Evolutionary conservation across 2,797 vertebrate species (phyloP).

Genomic region (Etheostoma perlongum): DNA sequence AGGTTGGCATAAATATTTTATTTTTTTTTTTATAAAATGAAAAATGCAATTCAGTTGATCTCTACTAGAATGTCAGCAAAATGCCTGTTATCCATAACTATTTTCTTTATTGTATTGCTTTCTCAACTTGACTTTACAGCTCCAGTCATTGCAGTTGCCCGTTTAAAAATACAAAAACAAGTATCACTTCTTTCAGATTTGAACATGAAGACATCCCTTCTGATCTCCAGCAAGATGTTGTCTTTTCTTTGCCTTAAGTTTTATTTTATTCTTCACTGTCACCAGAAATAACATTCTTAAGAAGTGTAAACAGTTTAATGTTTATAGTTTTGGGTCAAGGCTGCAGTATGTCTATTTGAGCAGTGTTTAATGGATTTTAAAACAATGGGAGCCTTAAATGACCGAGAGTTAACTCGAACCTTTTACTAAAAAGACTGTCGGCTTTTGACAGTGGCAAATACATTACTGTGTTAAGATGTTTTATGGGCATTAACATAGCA

Average conservation of each 20-base stretch:
- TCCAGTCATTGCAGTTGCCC: slow-evolving; percentile 37
- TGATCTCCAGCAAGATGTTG: slow-evolving; percentile 54
- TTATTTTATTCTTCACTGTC: slow-evolving; percentile 67
- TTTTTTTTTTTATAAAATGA: not conserved
- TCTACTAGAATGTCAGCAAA: not conserved
- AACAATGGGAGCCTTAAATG: slow-evolving; percentile 49
- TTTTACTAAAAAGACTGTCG: slow-evolving; percentile 38
- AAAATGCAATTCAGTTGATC: not conserved
- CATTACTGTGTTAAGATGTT: slow-evolving; percentile 13
- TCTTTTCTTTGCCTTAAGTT: slow-evolving; percentile 65
- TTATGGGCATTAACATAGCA: slow-evolving; percentile 2
- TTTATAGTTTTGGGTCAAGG: slow-evolving; percentile 63
- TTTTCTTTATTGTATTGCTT: slow-evolving; percentile 61
- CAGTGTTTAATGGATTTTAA: slow-evolving; percentile 59
- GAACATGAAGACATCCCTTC: slow-evolving; percentile 43
- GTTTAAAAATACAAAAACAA: slow-evolving; percentile 39
- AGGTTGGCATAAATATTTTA: slow-evolving; percentile 82
- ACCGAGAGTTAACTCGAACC: slow-evolving; percentile 34
- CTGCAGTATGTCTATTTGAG: slow-evolving; percentile 52
- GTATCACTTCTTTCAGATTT: slow-evolving; percentile 36
- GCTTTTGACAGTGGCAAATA: slow-evolving; percentile 37
- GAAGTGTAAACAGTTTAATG: slow-evolving; percentile 69
- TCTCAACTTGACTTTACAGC: slow-evolving; percentile 57
- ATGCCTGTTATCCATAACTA: slow-evolving; percentile 54
- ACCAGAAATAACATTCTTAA: slow-evolving; percentile 75